Evolutionary conservation across 2,797 vertebrate species (phyloP).

Genomic region (Malacoraja senta): DNA sequence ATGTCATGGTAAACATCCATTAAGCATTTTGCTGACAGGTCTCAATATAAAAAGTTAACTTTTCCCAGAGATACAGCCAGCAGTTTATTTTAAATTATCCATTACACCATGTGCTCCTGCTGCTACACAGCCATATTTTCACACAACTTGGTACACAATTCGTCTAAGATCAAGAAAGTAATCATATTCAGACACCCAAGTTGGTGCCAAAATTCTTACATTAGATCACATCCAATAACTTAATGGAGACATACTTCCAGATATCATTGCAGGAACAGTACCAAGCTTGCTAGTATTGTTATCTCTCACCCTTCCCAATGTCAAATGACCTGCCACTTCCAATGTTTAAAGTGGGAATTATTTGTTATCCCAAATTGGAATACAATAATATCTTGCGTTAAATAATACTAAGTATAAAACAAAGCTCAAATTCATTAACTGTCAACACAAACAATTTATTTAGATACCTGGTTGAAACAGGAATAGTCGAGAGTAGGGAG

Average conservation of each 20-base stretch:
- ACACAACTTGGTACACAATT: neutral
- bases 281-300: neutral
- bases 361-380: too few relatives aligned
- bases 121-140: neutral
- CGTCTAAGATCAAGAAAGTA: neutral
- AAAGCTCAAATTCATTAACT: too few relatives aligned
- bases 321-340: neutral
- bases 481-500: too few relatives aligned
- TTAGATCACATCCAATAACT: neutral
- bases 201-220: neutral
- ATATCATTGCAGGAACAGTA: neutral
- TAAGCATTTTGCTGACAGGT: neutral
- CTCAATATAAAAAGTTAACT: too few relatives aligned
- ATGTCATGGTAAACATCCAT: neutral
- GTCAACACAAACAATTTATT: too few relatives aligned
- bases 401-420: too few relatives aligned
- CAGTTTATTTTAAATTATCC: too few relatives aligned
- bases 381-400: too few relatives aligned
- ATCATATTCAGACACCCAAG: neutral
- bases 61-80: too few relatives aligned
- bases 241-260: neutral
- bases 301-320: neutral
- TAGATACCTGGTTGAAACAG: too few relatives aligned
- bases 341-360: neutral
- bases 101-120: neutral